Conservation (phyloP, 2,113 vertebrate genomes). For the Muscicapa adusta region DNA sequence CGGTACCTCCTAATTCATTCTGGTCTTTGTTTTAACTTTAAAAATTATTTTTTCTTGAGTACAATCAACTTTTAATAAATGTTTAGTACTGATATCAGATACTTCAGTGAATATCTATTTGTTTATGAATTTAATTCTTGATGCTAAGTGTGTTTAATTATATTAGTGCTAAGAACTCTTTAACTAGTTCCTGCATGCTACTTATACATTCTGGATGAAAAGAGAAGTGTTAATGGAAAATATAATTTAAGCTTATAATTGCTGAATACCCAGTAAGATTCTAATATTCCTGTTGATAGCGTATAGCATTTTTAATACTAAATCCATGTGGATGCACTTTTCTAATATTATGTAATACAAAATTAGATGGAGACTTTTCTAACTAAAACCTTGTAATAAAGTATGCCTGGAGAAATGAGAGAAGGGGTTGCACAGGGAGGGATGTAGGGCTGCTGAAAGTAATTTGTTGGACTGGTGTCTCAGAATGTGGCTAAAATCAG, state of each 20-base stretch:
- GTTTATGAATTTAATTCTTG: conserved; percentile 33
- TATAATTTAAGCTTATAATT: conserved; percentile 63
- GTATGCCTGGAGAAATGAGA: background rate
- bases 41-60: background rate
- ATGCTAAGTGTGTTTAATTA: conserved; percentile 41
- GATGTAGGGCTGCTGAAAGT: background rate
- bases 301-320: conserved; percentile 1
- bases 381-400: conserved; percentile 34
- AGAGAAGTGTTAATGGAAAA: conserved; percentile 53
- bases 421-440: background rate
- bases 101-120: conserved; percentile 32
- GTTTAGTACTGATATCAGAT: background rate
- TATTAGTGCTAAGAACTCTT: conserved; percentile 55
- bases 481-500: background rate
- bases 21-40: background rate
- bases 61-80: background rate
- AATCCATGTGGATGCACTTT: background rate
- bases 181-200: conserved; percentile 61
- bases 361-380: conserved; percentile 34
- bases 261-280: conserved; percentile 46
- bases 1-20: conserved; percentile 12
- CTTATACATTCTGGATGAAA: conserved; percentile 16
- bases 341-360: conserved; percentile 32
- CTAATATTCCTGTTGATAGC: conserved; percentile 45
- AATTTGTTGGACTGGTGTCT: background rate